A percentile compares a stretch with the other conserved stretches of the same genome.
phyloP scores from a whole-genome alignment of 2,797 vertebrate genomes.

The Gymnoscopelus braueri region DNA sequence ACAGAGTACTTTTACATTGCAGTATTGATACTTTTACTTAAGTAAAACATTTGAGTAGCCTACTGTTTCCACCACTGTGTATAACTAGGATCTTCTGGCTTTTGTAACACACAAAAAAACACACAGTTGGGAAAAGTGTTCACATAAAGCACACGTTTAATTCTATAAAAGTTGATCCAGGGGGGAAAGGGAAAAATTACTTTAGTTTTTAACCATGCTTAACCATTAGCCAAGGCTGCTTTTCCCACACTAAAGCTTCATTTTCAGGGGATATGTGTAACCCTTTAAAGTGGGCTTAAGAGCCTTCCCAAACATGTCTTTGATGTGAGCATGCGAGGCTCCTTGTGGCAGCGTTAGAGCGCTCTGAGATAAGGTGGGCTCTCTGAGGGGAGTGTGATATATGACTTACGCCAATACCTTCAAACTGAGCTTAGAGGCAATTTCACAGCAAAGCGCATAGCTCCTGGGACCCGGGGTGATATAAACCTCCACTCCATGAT shows the following conservation, averaged over 20 bases:
- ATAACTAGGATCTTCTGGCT: too few relatives aligned
- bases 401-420: conserved; percentile 75
- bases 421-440: conserved; percentile 75
- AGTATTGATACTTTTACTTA: too few relatives aligned
- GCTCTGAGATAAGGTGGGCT: conserved; percentile 78
- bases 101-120: too few relatives aligned
- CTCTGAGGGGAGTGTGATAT: conserved; percentile 68
- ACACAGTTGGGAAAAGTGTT: too few relatives aligned
- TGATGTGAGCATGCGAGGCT: conserved; percentile 79
- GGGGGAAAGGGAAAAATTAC: too few relatives aligned
- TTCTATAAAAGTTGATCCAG: too few relatives aligned
- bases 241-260: conserved; percentile 77
- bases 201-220: too few relatives aligned
- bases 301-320: conserved; percentile 75
- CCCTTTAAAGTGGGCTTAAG: conserved; percentile 79
- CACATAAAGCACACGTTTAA: too few relatives aligned
- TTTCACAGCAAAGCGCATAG: conserved; percentile 76
- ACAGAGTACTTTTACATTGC: too few relatives aligned
- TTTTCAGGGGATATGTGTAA: conserved; percentile 68
- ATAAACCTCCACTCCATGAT: conserved; percentile 52
- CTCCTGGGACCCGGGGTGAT: conserved; percentile 44
- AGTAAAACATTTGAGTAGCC: too few relatives aligned
- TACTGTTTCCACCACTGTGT: too few relatives aligned
- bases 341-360: conserved; percentile 69
- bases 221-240: conserved; percentile 53